Evolutionary conservation across 2,888 invertebrate genomes (phyloP), one percentile per base, ranked within the genome.

Genomic region (Lepidocyrtinus sp.): DNA sequence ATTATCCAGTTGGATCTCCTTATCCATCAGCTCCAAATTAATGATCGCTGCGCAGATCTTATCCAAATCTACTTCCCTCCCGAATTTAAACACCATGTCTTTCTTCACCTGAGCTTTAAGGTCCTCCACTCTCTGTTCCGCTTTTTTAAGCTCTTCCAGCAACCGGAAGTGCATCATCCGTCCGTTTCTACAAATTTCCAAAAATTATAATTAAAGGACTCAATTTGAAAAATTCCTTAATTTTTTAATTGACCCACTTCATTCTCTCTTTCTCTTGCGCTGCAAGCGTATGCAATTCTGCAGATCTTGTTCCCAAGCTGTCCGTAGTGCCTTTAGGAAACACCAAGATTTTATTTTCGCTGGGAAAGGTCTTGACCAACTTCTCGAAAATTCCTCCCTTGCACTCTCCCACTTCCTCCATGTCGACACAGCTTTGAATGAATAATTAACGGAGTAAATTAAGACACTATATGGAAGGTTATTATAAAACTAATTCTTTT

Each of bases 41-140:
- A 86, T 85, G 3, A 84, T 73, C 2, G 81, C 82, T 1, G 84
- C 85, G 64, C 80, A 83, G 0, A 86, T 62, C 61, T 85, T 77
- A 61, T 85, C 86, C 61, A 85, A 27, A 73, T 86, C 85, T 2
- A 86, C 83, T 12, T 83, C 65, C n/a, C 75, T 71, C 0, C 86
- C 85, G 45, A 85, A 86, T 74, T 85, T 85, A 0, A 81, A 62
- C 0, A 82, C 65, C 85, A 85, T 85, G 24, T 84, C 84, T 45
- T 76, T 50, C n/a, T 78, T 75, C n/a, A 77, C 72, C 69, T 68
- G 55, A 17, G 68, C 64, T 25, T 83, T 79, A 0, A 77, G 46
- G 0, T 55, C 46, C 22, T 72, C 67, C 3, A 83, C 82, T 27
- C 81, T 75, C 19, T 80, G 71, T 45, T 83, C 84, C 15, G 81